These are phyloP conservation scores for Ceratoteleas bidentatus DNA, from an alignment of 1,140 invertebrate species.

Conservation along the genomic window DNA sequence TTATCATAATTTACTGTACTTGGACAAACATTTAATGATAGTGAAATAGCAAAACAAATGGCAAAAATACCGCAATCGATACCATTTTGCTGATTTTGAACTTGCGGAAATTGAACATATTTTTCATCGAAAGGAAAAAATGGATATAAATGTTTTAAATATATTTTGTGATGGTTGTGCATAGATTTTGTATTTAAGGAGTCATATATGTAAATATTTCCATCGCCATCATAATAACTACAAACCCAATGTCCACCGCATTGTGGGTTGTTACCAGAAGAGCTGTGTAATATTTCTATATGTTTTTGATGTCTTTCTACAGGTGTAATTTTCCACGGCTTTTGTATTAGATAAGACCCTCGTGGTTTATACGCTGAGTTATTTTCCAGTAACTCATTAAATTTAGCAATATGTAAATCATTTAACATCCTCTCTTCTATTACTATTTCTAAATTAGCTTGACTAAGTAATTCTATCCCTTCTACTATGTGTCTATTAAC, in stretches of 20 bases:
- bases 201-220: conserved; percentile 1
- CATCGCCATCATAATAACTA: background rate
- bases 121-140: background rate
- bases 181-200: background rate
- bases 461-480: background rate
- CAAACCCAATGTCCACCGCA: conserved; percentile 1
- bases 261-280: background rate
- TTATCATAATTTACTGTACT: background rate
- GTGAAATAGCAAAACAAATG: background rate
- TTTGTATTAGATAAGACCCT: background rate
- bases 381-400: background rate
- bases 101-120: background rate
- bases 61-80: conserved; percentile 3
- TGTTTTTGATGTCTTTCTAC: background rate
- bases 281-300: conserved; percentile 12
- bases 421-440: background rate
- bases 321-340: conserved; percentile 1
- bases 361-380: background rate
- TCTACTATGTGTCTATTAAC: background rate
- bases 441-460: background rate
- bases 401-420: background rate
- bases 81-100: conserved; percentile 6
- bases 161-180: conserved; percentile 5
- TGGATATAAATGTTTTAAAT: conserved; percentile 5
- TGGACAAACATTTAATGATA: background rate